Conservation (phyloP, 2,797 vertebrate genomes). For the Leptoclinus maculatus region DNA sequence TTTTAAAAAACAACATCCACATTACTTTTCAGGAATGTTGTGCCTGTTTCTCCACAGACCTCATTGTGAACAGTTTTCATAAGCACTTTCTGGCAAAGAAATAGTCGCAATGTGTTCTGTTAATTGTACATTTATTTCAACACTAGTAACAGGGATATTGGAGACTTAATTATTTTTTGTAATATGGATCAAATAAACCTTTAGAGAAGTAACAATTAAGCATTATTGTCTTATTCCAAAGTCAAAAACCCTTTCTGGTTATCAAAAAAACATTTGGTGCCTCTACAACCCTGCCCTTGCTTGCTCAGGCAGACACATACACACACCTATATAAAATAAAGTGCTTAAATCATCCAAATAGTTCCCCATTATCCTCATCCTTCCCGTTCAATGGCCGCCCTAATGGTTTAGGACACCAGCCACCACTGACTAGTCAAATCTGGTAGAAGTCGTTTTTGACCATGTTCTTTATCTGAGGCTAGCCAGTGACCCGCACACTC, state of each 20-base stretch:
- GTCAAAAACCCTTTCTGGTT: background rate
- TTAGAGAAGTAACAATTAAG: background rate
- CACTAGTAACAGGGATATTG: background rate
- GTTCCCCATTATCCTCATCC: conserved; percentile 40
- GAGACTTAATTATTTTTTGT: no score
- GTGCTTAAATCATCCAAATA: conserved; percentile 53
- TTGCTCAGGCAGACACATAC: background rate
- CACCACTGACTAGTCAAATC: conserved; percentile 50
- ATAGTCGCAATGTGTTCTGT: background rate
- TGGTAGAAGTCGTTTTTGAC: conserved; percentile 47
- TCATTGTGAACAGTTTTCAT: background rate
- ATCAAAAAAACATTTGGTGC: no score
- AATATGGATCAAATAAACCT: background rate
- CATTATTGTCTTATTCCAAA: background rate
- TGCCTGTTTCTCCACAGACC: background rate
- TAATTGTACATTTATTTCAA: background rate
- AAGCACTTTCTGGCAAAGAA: background rate
- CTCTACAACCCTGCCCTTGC: background rate
- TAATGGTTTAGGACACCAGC: conserved; percentile 45
- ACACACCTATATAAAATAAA: conserved; percentile 36
- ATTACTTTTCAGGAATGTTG: background rate
- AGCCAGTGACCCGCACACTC: conserved; percentile 53
- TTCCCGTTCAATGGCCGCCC: conserved; percentile 29
- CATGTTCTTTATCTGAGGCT: conserved; percentile 52
- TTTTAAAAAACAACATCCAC: background rate